A percentile compares a stretch with the other conserved stretches of the same genome.
Evolutionary conservation across 1,140 invertebrate species (phyloP).

Genomic region (Physella acuta): DNA sequence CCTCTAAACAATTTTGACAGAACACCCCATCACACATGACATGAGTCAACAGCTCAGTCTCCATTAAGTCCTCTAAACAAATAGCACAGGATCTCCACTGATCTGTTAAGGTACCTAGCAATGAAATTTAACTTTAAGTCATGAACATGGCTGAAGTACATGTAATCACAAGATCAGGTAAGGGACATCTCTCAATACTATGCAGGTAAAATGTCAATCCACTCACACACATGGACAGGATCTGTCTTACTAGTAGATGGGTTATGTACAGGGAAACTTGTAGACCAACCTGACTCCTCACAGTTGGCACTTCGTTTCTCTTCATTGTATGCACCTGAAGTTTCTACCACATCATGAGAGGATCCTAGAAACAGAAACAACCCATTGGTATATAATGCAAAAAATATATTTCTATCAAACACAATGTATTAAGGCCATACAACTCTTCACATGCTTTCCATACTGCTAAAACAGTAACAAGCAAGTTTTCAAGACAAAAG

Average conservation of each 20-base stretch:
- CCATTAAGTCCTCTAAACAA: conserved; percentile 68
- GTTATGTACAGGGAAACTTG: neutral
- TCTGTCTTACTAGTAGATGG: neutral
- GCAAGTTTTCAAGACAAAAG: too few relatives aligned
- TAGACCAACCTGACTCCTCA: conserved; percentile 4
- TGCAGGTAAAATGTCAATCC: too few relatives aligned
- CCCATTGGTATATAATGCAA: too few relatives aligned
- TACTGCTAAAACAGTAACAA: too few relatives aligned
- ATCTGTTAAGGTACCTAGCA: conserved; percentile 27
- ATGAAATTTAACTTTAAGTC: neutral
- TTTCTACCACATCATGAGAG: neutral
- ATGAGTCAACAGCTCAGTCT: conserved; percentile 66
- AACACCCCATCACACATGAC: conserved; percentile 65
- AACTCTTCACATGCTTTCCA: too few relatives aligned
- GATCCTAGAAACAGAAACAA: too few relatives aligned
- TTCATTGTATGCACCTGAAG: neutral
- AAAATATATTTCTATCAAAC: too few relatives aligned
- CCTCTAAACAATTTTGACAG: conserved; percentile 68
- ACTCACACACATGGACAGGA: neutral
- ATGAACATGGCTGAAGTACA: too few relatives aligned
- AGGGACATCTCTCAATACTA: too few relatives aligned
- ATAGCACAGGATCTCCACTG: conserved; percentile 66
- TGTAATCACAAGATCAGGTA: too few relatives aligned
- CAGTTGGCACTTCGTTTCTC: neutral
- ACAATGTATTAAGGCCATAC: too few relatives aligned